phyloP scores from a whole-genome alignment of 2,888 invertebrate genomes.

The Xestoiulus laeticollis region DNA sequence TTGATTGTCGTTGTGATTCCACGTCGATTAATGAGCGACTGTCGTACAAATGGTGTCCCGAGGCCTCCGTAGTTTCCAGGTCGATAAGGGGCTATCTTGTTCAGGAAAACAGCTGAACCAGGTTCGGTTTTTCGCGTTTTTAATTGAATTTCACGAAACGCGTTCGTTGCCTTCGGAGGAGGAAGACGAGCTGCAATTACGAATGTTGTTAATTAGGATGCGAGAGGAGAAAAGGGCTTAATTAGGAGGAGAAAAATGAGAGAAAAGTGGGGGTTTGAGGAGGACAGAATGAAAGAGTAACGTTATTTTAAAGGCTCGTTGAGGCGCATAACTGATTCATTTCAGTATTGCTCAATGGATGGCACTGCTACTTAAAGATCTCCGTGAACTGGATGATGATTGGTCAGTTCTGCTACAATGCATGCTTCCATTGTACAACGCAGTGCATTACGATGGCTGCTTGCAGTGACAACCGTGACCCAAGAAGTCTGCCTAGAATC shows the following conservation, averaged over 20 bases:
- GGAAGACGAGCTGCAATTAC: constrained; percentile 35
- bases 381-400: too few species aligned
- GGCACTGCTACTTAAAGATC: not conserved
- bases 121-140: not conserved
- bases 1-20: constrained; percentile 39
- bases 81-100: not conserved
- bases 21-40: constrained; percentile 38
- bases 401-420: too few species aligned
- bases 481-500: too few species aligned
- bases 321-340: not conserved
- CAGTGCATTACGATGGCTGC: too few species aligned
- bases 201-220: constrained; percentile 31
- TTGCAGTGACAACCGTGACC: too few species aligned
- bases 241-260: not conserved
- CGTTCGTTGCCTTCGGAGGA: not conserved
- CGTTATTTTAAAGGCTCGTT: not conserved
- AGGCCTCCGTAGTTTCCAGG: not conserved
- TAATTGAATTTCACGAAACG: constrained; percentile 16
- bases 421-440: too few species aligned
- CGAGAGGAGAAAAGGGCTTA: constrained; percentile 39
- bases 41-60: constrained; percentile 1
- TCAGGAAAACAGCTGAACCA: not conserved
- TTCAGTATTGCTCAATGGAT: not conserved
- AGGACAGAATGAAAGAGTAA: not conserved
- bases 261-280: not conserved